Evolutionary conservation across 2,888 invertebrate genomes (phyloP), one percentile per base, ranked within the genome.

Genomic region (Drosophila macrospina): DNA sequence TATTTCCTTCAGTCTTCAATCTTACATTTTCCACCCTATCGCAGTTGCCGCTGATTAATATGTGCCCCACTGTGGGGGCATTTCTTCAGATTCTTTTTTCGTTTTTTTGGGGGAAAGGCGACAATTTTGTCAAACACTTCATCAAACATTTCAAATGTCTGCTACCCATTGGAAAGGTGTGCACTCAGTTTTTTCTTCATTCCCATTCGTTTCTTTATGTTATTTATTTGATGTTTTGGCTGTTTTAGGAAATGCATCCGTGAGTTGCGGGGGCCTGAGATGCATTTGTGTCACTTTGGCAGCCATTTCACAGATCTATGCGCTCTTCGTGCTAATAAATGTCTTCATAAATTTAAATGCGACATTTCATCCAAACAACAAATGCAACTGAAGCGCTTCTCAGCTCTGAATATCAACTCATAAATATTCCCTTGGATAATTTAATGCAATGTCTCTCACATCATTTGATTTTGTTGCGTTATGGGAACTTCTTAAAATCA

Each of bases 321-420:
- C 72, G 68, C 74, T 79, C 67, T 68, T 65, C 61, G 62, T 86
- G 89, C 83, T 78, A 85, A 89, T 90, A 90, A 90, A 90, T 81
- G 91, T 90, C 90, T 73, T 69, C 88, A 89, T 90, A 90, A 90
- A 90, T 90, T 85, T 74, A 13, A 61, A 57, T 11, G 55, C 69
- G 68, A 74, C 79, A 86, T 80, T 64, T 74, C 78, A 70, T 51
- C 47, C 64, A 69, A 81, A 42, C 54, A 54, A 42, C 54, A 54
- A 42, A 32, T 48, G 34, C 55, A 60, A 51, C 66, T 42, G 42
- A 61, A 65, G 74, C 66, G 60, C 45, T 50, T 42, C 70, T 68
- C 60, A 67, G 32, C 32, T 39, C 32, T 39, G 26, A 42, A 60
- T 73, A 74, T 69, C 69, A 55, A 61, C 63, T 66, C 81, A 84